Evolutionary conservation across 1,140 invertebrate genomes (phyloP).

Genomic region (Papilio polytes): DNA sequence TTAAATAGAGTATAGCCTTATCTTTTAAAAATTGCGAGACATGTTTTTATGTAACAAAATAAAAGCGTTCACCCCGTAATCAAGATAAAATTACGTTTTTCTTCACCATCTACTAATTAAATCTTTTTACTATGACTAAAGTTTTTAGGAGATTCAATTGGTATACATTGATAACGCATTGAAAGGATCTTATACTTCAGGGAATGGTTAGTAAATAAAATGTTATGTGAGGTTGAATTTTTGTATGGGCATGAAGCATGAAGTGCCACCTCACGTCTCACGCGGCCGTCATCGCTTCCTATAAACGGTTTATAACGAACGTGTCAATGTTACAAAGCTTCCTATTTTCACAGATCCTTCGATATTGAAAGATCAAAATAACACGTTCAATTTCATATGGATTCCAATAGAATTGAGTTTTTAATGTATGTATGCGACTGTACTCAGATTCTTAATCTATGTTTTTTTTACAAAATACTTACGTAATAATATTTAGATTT

Average conservation of each 20-base stretch:
- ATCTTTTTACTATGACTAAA: background rate
- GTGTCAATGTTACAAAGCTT: slow-evolving; percentile 38
- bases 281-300: slow-evolving; percentile 31
- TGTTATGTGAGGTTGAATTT: background rate
- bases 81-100: no score
- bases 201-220: background rate
- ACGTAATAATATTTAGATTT: no score
- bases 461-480: no score
- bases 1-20: no score
- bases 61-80: no score
- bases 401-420: background rate
- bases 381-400: background rate
- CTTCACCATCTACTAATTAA: no score
- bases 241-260: background rate
- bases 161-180: background rate
- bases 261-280: slow-evolving; percentile 20
- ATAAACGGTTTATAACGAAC: slow-evolving; percentile 38
- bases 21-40: no score
- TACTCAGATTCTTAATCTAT: background rate
- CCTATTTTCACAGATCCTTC: slow-evolving; percentile 35
- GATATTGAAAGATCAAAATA: slow-evolving; percentile 37
- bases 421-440: background rate
- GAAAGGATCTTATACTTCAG: background rate
- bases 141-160: background rate
- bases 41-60: no score